These are phyloP conservation scores for Porites rus DNA, from an alignment of 92 coral and sea anemone genomes.

Conservation along the genomic window DNA sequence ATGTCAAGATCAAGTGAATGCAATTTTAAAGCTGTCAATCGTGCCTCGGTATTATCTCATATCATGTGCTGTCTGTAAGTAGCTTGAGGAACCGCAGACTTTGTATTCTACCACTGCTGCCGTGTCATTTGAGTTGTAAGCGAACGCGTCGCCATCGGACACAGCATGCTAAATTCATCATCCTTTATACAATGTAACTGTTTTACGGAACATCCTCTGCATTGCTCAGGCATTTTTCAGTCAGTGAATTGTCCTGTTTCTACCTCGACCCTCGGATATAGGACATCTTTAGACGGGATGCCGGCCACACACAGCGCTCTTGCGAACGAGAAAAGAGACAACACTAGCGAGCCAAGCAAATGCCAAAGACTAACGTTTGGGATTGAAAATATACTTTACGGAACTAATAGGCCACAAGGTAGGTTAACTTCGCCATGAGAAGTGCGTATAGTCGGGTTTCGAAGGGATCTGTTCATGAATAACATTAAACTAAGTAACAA, in stretches of 20 bases:
- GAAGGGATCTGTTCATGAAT: not conserved
- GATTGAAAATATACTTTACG: conserved; percentile 78
- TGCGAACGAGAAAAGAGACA: conserved; percentile 13
- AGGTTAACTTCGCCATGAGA: not conserved
- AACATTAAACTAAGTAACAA: not conserved
- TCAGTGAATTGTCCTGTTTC: conserved; percentile 37
- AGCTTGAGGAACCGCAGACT: conserved; percentile 10
- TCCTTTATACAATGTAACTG: conserved; percentile 57
- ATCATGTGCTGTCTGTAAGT: conserved; percentile 84
- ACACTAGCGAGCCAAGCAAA: conserved; percentile 16
- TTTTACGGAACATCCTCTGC: conserved; percentile 9
- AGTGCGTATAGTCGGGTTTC: not conserved
- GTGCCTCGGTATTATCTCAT: conserved; percentile 57
- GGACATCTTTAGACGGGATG: conserved; percentile 8
- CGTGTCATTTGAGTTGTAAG: conserved; percentile 18
- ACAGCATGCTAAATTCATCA: conserved; percentile 43
- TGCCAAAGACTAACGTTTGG: conserved; percentile 80
- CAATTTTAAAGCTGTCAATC: conserved; percentile 68
- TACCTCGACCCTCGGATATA: conserved; percentile 16
- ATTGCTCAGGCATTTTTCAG: conserved; percentile 41
- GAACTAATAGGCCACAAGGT: conserved; percentile 50
- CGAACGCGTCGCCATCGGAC: not conserved
- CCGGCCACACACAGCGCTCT: conserved; percentile 44
- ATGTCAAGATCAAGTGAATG: conserved; percentile 76
- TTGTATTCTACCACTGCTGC: not conserved